These are phyloP conservation scores for Vulpes vulpes DNA, from an alignment of 2,113 vertebrate species.

Conservation along the genomic window DNA sequence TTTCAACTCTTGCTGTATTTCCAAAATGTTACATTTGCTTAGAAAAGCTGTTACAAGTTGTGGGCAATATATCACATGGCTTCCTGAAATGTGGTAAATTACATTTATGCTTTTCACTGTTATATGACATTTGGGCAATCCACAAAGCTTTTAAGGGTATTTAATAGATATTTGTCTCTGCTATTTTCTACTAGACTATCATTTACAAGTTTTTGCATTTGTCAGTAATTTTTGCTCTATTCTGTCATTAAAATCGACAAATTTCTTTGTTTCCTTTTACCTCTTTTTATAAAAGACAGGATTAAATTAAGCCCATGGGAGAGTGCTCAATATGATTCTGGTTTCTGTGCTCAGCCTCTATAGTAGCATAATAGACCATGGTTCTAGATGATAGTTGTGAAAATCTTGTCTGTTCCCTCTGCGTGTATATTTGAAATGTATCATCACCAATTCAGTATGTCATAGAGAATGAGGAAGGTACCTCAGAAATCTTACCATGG, in stretches of 20 bases:
- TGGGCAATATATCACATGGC: neutral
- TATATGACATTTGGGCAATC: slow-evolving; percentile 3
- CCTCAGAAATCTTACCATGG: neutral
- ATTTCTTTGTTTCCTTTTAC: neutral
- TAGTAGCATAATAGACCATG: neutral
- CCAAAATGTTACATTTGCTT: neutral
- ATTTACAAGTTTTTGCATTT: slow-evolving; percentile 42
- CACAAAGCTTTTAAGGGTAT: slow-evolving; percentile 36
- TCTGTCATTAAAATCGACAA: neutral
- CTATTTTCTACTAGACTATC: slow-evolving; percentile 10
- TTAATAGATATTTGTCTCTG: slow-evolving; percentile 43
- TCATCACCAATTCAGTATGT: neutral
- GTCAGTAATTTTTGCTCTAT: slow-evolving; percentile 12
- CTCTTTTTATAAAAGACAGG: neutral
- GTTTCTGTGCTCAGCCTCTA: neutral
- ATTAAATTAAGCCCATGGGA: neutral
- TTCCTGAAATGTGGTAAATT: slow-evolving; percentile 48
- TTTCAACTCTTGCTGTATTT: slow-evolving; percentile 26
- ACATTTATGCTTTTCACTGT: slow-evolving; percentile 30
- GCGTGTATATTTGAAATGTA: slow-evolving; percentile 52
- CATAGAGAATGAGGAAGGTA: neutral
- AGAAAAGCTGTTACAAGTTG: slow-evolving; percentile 44
- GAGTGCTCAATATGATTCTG: neutral
- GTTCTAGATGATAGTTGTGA: slow-evolving; percentile 5
- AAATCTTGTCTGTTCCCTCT: neutral